Base-by-base conservation (phyloP, 2,113 vertebrate genomes). In the Callopanchax toddi region DNA sequence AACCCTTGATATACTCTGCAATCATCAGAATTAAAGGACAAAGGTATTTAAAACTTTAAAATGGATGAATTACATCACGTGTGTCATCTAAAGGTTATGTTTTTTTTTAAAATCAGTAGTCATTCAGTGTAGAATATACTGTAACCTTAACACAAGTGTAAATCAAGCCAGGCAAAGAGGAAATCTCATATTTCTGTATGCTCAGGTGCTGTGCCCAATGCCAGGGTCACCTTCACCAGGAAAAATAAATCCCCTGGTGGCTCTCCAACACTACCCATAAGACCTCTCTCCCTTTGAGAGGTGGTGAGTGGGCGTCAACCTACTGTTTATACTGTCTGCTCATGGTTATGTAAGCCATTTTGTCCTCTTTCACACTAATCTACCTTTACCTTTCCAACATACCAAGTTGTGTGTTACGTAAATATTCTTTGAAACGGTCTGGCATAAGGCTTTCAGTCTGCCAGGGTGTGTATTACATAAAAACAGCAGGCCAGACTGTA, bases 301-400 rank as follows among this genome's bases (percentile, higher is more conserved):
- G 83, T 54, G 48, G 76, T 75, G 85, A 89, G 89, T 90, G 81
- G 87, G 87, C 83, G 84, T 83, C 71, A 77, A 73, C 84, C 86
- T 84, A 79, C 88, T 86, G 89, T 91, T 91, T 90, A 86, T 84
- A 85, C 86, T 87, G 85, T 89, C 87, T 89, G 81, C 75, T 84
- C 73, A 71, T 34, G 71, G 81, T 91, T 90, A 86, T 73, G 69
- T 89, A 90, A 91, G 75, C 67, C 69, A 71, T 86, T 85, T 81
- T 78, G 81, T 83, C 80, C 82, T 86, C 76, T 72, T 64, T 81
- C 63, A 66, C 83, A 86, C 81, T 70, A 80, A 85, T 78, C 86
- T 86, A 87, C 83, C 75, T 87, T 86, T 79, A 86, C 84, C 73
- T 85, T 78, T 61, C 50, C 71, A 74, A 49, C 76, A 79, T 70